A percentile compares a stretch with the other conserved stretches of the same genome.
phyloP scores from a whole-genome alignment of 2,113 vertebrate genomes.

The Tachycineta bicolor region DNA sequence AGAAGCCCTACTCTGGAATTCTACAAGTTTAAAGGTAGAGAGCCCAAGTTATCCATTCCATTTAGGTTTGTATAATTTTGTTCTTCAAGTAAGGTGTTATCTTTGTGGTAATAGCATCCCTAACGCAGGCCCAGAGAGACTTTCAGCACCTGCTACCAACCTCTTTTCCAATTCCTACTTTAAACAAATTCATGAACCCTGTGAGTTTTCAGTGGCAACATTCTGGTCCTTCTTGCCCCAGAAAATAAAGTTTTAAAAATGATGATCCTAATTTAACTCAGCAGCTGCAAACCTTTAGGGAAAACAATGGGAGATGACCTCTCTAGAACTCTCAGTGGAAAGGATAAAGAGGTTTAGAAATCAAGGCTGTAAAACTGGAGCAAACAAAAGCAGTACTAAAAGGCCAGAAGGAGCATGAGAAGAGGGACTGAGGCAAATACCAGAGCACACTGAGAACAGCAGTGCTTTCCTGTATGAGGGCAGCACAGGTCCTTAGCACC shows the following conservation, averaged over 20 bases:
- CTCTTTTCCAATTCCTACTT: background rate
- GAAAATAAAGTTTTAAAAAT: slow-evolving; percentile 54
- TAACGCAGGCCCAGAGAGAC: background rate
- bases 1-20: background rate
- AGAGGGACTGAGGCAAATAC: background rate
- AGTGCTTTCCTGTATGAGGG: background rate
- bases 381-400: background rate
- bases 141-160: background rate
- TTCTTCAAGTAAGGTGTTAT: background rate
- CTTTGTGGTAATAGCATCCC: background rate
- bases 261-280: slow-evolving; percentile 58
- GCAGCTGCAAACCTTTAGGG: slow-evolving; percentile 47
- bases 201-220: background rate
- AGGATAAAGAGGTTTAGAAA: slow-evolving; percentile 62
- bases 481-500: background rate
- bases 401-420: background rate
- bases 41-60: background rate
- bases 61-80: background rate
- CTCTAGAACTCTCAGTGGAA: slow-evolving; percentile 41
- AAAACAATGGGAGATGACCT: slow-evolving; percentile 27
- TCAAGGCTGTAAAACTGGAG: slow-evolving; percentile 58
- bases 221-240: slow-evolving; percentile 8
- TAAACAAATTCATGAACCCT: background rate
- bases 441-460: background rate
- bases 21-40: background rate